phyloP scores from a whole-genome alignment of 2,113 vertebrate species.

The Lophius piscatorius region DNA sequence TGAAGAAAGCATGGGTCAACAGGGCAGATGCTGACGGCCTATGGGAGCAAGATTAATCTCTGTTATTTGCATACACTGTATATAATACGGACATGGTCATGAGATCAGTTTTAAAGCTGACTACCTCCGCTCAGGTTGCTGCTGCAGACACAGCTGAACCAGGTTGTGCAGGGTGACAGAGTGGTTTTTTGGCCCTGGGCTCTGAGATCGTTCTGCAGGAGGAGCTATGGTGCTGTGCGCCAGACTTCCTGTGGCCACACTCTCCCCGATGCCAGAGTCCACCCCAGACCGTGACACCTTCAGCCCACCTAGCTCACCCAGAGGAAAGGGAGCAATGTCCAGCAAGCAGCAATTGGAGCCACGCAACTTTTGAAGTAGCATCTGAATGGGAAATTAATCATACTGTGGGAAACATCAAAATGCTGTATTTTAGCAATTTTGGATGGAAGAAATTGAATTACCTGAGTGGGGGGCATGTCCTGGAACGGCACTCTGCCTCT shows the following conservation, averaged over 20 bases:
- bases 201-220: conserved; percentile 86
- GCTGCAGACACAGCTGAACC: conserved; percentile 93
- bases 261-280: conserved; percentile 95
- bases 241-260: conserved; percentile 86
- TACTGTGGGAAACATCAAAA: too few relatives aligned
- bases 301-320: conserved; percentile 87
- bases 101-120: too few relatives aligned
- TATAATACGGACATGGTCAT: not conserved
- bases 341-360: conserved; percentile 88
- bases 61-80: conserved; percentile 3
- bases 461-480: conserved; percentile 95
- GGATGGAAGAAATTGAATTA: conserved; percentile 52
- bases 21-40: conserved; percentile 92
- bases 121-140: conserved; percentile 86
- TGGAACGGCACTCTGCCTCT: conserved; percentile 95
- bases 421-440: too few relatives aligned
- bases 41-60: conserved; percentile 6
- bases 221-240: conserved; percentile 85
- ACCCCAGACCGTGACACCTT: conserved; percentile 92
- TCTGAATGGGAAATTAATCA: conserved; percentile 75
- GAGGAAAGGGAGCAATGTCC: conserved; percentile 83
- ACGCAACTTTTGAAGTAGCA: conserved; percentile 95
- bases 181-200: conserved; percentile 89
- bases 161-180: conserved; percentile 92
- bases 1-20: conserved; percentile 93